phyloP scores from a whole-genome alignment of 1,140 invertebrate species.

The Pseudachorutes palmiensis region DNA sequence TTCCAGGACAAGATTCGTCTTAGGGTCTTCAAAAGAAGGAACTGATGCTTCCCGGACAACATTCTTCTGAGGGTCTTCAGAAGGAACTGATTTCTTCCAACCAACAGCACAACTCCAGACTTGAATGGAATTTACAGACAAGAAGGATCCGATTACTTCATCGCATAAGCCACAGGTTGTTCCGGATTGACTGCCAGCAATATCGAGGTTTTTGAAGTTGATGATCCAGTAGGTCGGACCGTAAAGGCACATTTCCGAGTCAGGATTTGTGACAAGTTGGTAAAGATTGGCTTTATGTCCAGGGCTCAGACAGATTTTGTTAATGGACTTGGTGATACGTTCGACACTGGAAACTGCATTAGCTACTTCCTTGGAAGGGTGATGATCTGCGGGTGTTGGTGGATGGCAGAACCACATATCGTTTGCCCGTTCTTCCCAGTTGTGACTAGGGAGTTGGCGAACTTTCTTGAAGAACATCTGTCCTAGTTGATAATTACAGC shows the following conservation, averaged over 20 bases:
- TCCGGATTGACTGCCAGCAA: neutral
- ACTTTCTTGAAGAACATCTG: conserved; percentile 28
- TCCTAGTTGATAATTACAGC: conserved; percentile 19
- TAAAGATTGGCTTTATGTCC: conserved; percentile 12
- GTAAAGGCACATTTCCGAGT: conserved; percentile 20
- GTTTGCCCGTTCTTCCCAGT: conserved; percentile 36
- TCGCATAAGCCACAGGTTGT: conserved; percentile 23
- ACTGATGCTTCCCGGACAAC: too few relatives aligned
- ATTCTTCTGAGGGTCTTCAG: too few relatives aligned
- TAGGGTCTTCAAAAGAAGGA: too few relatives aligned
- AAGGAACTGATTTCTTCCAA: conserved; percentile 20
- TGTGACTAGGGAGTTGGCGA: conserved; percentile 26
- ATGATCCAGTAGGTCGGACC: conserved; percentile 32
- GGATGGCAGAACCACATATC: conserved; percentile 38
- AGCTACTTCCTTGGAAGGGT: neutral
- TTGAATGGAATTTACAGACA: conserved; percentile 15
- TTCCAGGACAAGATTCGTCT: too few relatives aligned
- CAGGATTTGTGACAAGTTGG: conserved; percentile 21
- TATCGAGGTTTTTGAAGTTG: conserved; percentile 12
- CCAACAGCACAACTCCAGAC: conserved; percentile 30
- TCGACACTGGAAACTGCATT: neutral
- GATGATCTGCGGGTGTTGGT: too few relatives aligned
- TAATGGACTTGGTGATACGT: neutral
- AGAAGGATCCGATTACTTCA: conserved; percentile 24
- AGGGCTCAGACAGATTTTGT: neutral